These are phyloP conservation scores for Phania funesta DNA, from an alignment of 2,888 invertebrate genomes.

Conservation along the genomic window DNA sequence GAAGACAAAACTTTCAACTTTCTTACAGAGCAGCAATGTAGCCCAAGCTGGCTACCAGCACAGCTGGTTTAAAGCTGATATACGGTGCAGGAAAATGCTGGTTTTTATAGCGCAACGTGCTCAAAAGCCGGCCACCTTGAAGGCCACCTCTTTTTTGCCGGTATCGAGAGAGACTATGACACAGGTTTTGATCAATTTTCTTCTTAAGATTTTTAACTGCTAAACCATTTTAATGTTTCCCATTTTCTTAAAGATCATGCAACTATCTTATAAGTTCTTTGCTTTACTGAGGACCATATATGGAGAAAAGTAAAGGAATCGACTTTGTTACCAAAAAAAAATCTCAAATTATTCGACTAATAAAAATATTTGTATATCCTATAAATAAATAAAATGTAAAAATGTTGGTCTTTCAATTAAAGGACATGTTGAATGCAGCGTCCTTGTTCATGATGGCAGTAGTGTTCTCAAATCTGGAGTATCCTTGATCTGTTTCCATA, in stretches of 20 bases:
- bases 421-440: no score
- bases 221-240: background rate
- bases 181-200: constrained; percentile 65
- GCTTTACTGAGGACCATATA: constrained; percentile 76
- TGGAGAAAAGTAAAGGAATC: background rate
- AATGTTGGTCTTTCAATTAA: no score
- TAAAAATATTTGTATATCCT: no score
- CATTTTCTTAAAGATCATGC: constrained; percentile 71
- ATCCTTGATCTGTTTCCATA: no score
- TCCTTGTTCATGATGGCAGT: no score
- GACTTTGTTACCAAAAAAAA: no score
- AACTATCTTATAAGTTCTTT: constrained; percentile 77
- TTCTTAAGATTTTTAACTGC: background rate
- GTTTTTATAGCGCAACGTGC: constrained; percentile 73
- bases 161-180: constrained; percentile 74
- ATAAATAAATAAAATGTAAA: no score
- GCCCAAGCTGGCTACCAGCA: constrained; percentile 73
- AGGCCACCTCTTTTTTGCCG: constrained; percentile 73
- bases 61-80: constrained; percentile 72
- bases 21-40: constrained; percentile 69
- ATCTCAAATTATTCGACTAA: no score
- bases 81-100: constrained; percentile 72
- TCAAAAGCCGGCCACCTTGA: constrained; percentile 72
- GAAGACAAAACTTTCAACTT: background rate
- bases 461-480: no score